Evolutionary conservation across 2,797 vertebrate genomes (phyloP).

Genomic region (Triplophysa bombifrons): DNA sequence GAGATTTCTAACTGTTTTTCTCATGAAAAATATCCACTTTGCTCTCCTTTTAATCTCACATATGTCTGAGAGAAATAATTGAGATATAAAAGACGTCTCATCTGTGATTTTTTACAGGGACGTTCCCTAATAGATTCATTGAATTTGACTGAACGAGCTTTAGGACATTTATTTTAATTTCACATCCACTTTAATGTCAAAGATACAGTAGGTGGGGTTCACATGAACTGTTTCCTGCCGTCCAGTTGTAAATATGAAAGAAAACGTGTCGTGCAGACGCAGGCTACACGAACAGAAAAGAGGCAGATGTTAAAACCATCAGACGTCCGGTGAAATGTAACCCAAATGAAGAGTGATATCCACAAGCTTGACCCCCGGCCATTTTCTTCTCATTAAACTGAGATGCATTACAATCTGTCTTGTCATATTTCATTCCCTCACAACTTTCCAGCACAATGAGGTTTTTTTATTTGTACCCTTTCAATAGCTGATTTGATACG

Average conservation of each 20-base stretch:
- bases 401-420: slow-evolving; percentile 22
- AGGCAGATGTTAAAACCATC: slow-evolving; percentile 62
- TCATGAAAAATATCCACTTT: no score
- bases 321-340: slow-evolving; percentile 47
- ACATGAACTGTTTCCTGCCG: background rate
- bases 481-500: slow-evolving; percentile 24
- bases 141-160: no score
- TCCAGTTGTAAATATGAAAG: slow-evolving; percentile 18
- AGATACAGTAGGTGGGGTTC: background rate
- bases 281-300: background rate
- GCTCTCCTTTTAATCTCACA: no score
- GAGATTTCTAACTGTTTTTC: no score
- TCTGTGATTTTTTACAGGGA: no score
- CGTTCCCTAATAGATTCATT: no score
- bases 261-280: background rate
- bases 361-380: slow-evolving; percentile 6
- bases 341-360: slow-evolving; percentile 47
- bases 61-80: no score
- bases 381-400: slow-evolving; percentile 34
- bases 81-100: no score
- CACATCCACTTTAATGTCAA: no score
- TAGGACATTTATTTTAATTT: no score
- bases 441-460: slow-evolving; percentile 27
- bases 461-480: slow-evolving; percentile 7
- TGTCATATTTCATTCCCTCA: slow-evolving; percentile 35